Conservation (phyloP, 2,888 invertebrate species). For the Diarsia rubi region DNA sequence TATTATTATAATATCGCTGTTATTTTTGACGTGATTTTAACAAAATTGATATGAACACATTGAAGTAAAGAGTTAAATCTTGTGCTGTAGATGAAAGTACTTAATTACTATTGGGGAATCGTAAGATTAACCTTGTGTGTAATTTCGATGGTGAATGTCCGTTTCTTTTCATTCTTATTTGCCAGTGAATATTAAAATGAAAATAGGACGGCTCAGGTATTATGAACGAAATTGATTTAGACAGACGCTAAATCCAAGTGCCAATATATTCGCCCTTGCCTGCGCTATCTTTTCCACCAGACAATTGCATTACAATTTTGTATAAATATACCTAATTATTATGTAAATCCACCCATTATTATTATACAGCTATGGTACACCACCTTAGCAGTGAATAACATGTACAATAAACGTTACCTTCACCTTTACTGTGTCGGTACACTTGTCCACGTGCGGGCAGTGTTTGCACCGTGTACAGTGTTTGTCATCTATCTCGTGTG, state of each 20-base stretch:
- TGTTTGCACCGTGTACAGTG: constrained; percentile 57
- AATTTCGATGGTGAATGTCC: neutral
- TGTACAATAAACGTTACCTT: constrained; percentile 59
- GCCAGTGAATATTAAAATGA: neutral
- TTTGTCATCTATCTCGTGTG: constrained; percentile 51
- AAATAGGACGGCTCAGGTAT: neutral
- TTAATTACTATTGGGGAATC: neutral
- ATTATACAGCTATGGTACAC: constrained; percentile 22
- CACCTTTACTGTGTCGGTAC: constrained; percentile 60
- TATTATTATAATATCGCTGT: neutral
- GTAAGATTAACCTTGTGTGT: neutral
- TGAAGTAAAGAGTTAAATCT: neutral
- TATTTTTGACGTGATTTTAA: neutral
- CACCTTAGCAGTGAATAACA: constrained; percentile 44
- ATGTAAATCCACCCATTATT: constrained; percentile 25
- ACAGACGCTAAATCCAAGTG: neutral
- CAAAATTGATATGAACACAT: constrained; percentile 1
- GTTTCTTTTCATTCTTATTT: neutral
- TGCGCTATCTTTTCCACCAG: neutral
- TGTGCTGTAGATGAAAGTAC: neutral
- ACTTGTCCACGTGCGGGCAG: constrained; percentile 52
- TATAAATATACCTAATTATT: constrained; percentile 10
- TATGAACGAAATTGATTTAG: neutral
- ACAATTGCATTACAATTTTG: constrained; percentile 17
- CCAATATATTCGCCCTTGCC: neutral